phyloP scores from a whole-genome alignment of 2,797 vertebrate genomes.

The Melanotaenia nigrans region DNA sequence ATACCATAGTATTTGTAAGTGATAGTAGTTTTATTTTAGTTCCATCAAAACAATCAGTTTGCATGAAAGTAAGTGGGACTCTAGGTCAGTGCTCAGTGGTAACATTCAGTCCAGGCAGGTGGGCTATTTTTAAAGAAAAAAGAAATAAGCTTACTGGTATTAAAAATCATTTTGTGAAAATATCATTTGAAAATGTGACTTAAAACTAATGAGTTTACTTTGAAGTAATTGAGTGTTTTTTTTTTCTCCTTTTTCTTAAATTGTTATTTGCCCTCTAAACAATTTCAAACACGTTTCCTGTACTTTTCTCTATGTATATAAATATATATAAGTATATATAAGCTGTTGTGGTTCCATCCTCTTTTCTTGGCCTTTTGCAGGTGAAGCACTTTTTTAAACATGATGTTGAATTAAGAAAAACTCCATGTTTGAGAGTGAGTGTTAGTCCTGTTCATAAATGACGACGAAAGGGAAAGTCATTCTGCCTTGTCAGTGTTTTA shows the following conservation, averaged over 20 bases:
- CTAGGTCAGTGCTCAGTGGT: conserved; percentile 34
- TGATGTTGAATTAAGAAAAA: conserved; percentile 52
- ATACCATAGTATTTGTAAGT: conserved; percentile 16
- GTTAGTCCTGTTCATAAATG: conserved; percentile 74
- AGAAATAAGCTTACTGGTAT: conserved; percentile 18
- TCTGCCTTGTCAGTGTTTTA: conserved; percentile 87
- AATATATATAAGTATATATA: conserved; percentile 47
- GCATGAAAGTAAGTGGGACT: conserved; percentile 43
- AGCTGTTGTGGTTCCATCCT: conserved; percentile 73
- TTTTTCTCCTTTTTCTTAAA: conserved; percentile 21
- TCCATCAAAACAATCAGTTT: conserved; percentile 26
- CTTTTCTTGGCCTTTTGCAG: conserved; percentile 76
- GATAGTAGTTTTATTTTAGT: conserved; percentile 24
- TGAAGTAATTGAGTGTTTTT: conserved; percentile 42
- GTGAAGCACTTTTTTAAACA: conserved; percentile 74
- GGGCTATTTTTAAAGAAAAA: conserved; percentile 17
- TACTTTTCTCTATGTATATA: conserved; percentile 59
- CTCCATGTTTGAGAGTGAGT: conserved; percentile 74
- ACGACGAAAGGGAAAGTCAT: conserved; percentile 83
- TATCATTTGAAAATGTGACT: conserved; percentile 44
- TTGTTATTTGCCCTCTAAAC: conserved; percentile 33
- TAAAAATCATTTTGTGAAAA: conserved; percentile 42
- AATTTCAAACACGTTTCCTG: conserved; percentile 52
- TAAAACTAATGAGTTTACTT: conserved; percentile 52
- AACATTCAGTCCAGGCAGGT: conserved; percentile 37